Evolutionary conservation across 2,888 invertebrate species (phyloP), one percentile per base, ranked within the genome.

Genomic region (Drosophila anomelani): DNA sequence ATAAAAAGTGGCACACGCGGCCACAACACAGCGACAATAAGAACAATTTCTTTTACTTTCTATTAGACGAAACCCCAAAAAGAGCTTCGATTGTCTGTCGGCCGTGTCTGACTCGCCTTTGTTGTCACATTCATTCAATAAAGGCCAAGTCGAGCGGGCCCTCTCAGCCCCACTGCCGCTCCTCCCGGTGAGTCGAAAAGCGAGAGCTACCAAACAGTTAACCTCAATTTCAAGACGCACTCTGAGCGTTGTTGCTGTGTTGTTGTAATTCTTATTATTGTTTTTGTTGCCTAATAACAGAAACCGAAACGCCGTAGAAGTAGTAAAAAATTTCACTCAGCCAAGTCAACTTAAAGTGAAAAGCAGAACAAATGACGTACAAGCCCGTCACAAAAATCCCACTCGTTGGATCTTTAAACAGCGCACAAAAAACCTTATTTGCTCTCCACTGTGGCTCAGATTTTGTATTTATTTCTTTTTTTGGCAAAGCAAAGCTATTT

Each of bases 111-210:
- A 71, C 79, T 72, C 76, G 67, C 78, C 66, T 80, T 85, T 82
- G 85, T 80, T 84, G 84, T 88, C 88, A 79, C 88, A 88, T 77
- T 83, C 86, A 88, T 88, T 88, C 88, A 88, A 88, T 88, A 84
- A 83, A 83, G 88, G 85, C 83, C 78, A 80, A 80, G 83, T 73
- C 78, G 58, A 53, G 34, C 13, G 69, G 64, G 66, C 79, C 80
- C 82, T 75, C 73, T 75, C 73, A 66, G 23, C 75, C 12, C 34
- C 46, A 17, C 61, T 17, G 12, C 47, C 26, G 46, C 15, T 38
- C 36, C 34, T 29, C 3, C 6, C 23, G 60, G 66, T 70, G 78
- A 77, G 70, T 66, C 88, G 67, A 85, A 84, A 85, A 85, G 84
- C 84, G 84, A 85, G 84, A 84, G 84, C 84, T 73, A 58, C 82